These are phyloP conservation scores for Nephrotoma appendiculata DNA, from an alignment of 2,888 invertebrate genomes.

Conservation along the genomic window DNA sequence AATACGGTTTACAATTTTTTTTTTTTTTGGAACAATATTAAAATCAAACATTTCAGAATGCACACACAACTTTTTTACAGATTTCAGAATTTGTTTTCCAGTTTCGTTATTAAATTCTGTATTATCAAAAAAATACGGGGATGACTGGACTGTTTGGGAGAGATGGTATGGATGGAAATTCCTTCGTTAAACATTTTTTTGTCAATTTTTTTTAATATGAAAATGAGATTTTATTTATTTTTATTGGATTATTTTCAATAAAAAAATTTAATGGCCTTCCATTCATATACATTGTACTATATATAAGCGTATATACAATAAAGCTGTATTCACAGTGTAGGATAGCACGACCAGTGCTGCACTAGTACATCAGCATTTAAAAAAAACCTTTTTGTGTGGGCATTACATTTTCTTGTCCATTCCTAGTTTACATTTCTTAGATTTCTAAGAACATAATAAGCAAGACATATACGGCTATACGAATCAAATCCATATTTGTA, in stretches of 20 bases:
- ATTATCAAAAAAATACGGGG: not conserved
- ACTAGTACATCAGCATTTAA: not conserved
- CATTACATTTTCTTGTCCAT: not conserved
- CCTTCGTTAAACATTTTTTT: not conserved
- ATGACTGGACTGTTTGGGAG: not conserved
- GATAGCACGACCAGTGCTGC: not conserved
- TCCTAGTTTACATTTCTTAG: not conserved
- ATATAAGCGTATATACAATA: not conserved
- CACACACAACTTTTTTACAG: not conserved
- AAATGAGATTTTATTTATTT: not conserved
- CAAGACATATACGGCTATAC: too few relatives aligned
- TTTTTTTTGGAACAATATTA: too few relatives aligned
- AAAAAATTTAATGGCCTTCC: not conserved
- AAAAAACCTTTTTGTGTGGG: not conserved
- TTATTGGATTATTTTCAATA: not conserved
- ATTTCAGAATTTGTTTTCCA: not conserved
- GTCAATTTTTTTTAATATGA: not conserved
- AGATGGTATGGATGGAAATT: not conserved
- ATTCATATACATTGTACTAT: not conserved
- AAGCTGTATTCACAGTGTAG: not conserved
- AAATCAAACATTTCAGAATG: too few relatives aligned
- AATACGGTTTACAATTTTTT: too few relatives aligned
- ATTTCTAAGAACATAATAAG: not conserved
- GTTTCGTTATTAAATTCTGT: not conserved
- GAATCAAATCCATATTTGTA: not conserved